phyloP scores from a whole-genome alignment of 1,140 invertebrate species.

The Diachasmimorpha longicaudata region DNA sequence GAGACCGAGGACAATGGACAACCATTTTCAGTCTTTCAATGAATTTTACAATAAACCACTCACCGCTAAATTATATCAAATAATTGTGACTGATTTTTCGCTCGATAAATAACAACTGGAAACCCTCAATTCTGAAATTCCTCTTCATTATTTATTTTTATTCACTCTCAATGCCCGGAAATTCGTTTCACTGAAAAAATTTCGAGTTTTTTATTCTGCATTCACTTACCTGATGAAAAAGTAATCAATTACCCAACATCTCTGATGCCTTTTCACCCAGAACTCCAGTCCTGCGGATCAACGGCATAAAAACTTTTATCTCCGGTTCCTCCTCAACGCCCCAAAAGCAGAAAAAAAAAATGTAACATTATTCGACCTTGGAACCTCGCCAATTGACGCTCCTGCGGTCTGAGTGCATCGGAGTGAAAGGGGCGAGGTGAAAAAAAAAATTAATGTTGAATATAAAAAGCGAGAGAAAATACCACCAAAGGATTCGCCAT shows the following conservation, averaged over 20 bases:
- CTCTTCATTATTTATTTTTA: too few species aligned
- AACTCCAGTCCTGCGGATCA: neutral
- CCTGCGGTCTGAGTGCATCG: neutral
- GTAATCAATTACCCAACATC: slow-evolving; percentile 1
- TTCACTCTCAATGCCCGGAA: too few species aligned
- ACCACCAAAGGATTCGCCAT: too few species aligned
- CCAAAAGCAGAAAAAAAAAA: neutral
- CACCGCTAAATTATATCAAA: neutral
- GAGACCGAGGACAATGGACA: neutral
- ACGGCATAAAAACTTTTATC: slow-evolving; percentile 4
- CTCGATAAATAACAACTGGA: too few species aligned
- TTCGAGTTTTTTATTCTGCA: too few species aligned
- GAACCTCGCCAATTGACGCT: slow-evolving; percentile 8
- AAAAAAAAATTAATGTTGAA: neutral
- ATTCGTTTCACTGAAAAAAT: too few species aligned
- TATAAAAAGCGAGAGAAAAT: neutral
- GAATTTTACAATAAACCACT: neutral
- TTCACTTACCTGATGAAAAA: neutral
- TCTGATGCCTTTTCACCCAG: slow-evolving; percentile 2
- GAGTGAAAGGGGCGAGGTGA: neutral
- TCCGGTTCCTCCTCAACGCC: slow-evolving; percentile 2
- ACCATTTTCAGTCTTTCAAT: neutral
- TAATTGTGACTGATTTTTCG: neutral
- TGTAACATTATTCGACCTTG: neutral
- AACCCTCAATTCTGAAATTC: too few species aligned